Evolutionary conservation across 2,113 vertebrate genomes (phyloP), one percentile per base, ranked within the genome.

Genomic region (Seriola aureovittata): DNA sequence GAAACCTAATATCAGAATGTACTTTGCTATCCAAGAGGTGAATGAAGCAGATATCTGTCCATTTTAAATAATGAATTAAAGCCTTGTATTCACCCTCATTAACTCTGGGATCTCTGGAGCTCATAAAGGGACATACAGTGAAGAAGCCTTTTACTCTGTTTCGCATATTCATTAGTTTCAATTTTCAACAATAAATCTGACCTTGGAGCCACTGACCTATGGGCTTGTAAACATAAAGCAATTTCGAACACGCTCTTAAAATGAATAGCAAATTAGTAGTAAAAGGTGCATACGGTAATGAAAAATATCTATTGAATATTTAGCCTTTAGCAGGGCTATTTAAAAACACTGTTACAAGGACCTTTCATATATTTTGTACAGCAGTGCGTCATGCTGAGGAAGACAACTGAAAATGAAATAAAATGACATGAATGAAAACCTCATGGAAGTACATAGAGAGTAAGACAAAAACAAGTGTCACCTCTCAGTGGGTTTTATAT

Each of bases 181-280:
- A 86, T 87, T 89, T 90, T 90, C 83, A 75, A 91, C 82, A 76
- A 78, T 90, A 85, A 80, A 64, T 76, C 67, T 80, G 85, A 88
- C 86, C 87, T 92, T 93, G 89, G 68, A 91, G 84, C 78, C 75
- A 84, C 77, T 90, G 92, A 94, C 87, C 91, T 92, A 70, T 80
- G 67, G 76, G 90, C 92, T 93, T 93, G 90, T 95, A 94, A 95
- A 95, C 88, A 92, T 82, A 72, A 89, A 87, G 89, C 90, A 90
- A 92, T 93, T 92, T 93, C 36, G 7, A 79, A 88, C 79, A 75
- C 86, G 85, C 89, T 91, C 82, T 88, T 90, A 91, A 91, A 92
- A 86, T 81, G 68, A 87, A 89, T 82, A 77, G 86, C 79, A 91
- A 94, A 95, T 94, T 90, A 92, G 88, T 83, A 87, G 91, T 94